Evolutionary conservation across 2,888 invertebrate genomes (phyloP), one percentile per base, ranked within the genome.

Genomic region (Actias luna): DNA sequence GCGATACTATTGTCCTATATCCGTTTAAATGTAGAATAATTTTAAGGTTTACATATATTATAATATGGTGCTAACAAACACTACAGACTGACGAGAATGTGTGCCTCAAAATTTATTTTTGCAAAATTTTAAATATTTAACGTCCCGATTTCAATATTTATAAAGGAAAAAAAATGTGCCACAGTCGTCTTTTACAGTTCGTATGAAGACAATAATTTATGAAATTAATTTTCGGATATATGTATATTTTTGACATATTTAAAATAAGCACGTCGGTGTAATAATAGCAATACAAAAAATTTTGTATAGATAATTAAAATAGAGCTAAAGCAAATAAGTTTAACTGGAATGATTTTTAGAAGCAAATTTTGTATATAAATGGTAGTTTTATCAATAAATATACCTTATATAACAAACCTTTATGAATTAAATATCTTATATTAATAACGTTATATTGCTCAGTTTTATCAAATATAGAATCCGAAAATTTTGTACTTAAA

Each of bases 1-100:
- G 89, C 88, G 85, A 87, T 87, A 82, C 81, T 73, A 69, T 73
- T 79, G 79, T 77, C 81, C 84, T 71, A 67, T 85, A 87, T 82
- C 75, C 80, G 68, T 82, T 76, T 67, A 50, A 61, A 42, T 52
- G 55, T 64, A 64, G 52, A 39, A 59, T 60, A 59, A 36, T 55
- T 39, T 46, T 52, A 59, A 58, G 57, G 60, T 36, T n/a, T 29
- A 52, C 7, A 62, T 36, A 39, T 63, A 61, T 64, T 63, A 80
- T 63, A 61, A 65, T 63, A 80, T 84, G 90, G 90, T 91, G 90
- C 90, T 91, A 90, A 82, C 80, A 72, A 80, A 82, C 73, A 72
- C 69, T 63, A 77, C 81, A 85, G 89, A 88, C 90, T 89, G 89
- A 88, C 74, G 68, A 79, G 76, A 77, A 72, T 64, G 75, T 74